Evolutionary conservation across 2,888 invertebrate genomes (phyloP).

Genomic region (Venusia cambrica): DNA sequence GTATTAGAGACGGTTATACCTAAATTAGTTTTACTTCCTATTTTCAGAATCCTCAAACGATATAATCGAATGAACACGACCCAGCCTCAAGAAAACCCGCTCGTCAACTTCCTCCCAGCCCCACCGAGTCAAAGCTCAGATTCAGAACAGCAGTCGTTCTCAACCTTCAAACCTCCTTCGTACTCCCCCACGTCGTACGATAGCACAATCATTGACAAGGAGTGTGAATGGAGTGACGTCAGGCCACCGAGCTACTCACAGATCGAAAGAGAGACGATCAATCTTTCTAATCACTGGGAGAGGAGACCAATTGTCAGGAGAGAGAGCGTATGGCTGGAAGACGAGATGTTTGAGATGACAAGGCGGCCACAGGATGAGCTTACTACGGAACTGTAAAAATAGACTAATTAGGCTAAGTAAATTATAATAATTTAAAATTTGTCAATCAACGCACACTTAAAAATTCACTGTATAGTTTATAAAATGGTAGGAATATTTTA

Average conservation of each 20-base stretch:
- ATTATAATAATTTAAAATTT: too few species aligned
- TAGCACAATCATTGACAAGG: slow-evolving; percentile 65
- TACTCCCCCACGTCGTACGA: slow-evolving; percentile 77
- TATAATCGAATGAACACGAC: slow-evolving; percentile 81
- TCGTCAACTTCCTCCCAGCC: slow-evolving; percentile 88
- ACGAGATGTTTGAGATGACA: slow-evolving; percentile 91
- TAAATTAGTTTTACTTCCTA: too few species aligned
- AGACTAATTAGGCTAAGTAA: too few species aligned
- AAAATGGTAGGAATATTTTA: too few species aligned
- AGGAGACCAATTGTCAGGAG: slow-evolving; percentile 70
- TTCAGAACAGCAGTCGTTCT: slow-evolving; percentile 70
- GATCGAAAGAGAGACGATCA: slow-evolving; percentile 64
- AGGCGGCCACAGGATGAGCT: slow-evolving; percentile 94
- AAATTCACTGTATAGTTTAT: too few species aligned
- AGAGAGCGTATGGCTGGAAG: slow-evolving; percentile 86
- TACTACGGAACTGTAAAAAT: slow-evolving; percentile 89
- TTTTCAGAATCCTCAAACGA: slow-evolving; percentile 81
- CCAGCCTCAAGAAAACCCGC: slow-evolving; percentile 85
- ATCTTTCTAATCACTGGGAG: slow-evolving; percentile 74
- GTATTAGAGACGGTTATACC: too few species aligned
- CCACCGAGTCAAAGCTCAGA: slow-evolving; percentile 72
- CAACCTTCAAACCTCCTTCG: slow-evolving; percentile 76
- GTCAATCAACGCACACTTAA: too few species aligned
- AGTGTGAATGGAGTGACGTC: slow-evolving; percentile 79
- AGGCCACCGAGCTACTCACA: slow-evolving; percentile 76